phyloP scores from a whole-genome alignment of 2,797 vertebrate genomes.

The Sebastolobus altivelis region DNA sequence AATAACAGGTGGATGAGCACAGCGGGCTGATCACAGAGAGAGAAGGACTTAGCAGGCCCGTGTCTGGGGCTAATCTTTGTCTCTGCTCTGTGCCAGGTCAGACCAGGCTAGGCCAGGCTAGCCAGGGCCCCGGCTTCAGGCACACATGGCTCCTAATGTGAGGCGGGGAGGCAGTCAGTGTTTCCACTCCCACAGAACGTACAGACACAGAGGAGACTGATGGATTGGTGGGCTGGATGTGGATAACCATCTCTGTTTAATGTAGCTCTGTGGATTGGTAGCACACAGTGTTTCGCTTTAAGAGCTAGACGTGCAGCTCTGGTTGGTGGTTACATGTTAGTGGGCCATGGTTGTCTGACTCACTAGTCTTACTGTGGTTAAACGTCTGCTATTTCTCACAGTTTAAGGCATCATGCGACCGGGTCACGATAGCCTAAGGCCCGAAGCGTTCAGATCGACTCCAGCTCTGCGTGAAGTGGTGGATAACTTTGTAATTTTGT shows the following conservation, averaged over 20 bases:
- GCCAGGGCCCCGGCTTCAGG: slow-evolving; percentile 25
- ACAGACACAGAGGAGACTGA: slow-evolving; percentile 56
- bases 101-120: slow-evolving; percentile 41
- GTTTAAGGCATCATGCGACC: neutral
- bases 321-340: slow-evolving; percentile 23
- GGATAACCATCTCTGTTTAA: slow-evolving; percentile 55
- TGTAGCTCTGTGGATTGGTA: slow-evolving; percentile 29
- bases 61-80: slow-evolving; percentile 55
- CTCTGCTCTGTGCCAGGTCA: slow-evolving; percentile 49
- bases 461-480: neutral
- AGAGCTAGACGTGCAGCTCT: slow-evolving; percentile 17
- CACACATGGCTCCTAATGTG: slow-evolving; percentile 40
- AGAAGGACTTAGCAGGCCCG: slow-evolving; percentile 34
- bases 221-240: slow-evolving; percentile 56
- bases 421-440: neutral
- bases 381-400: slow-evolving; percentile 2
- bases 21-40: slow-evolving; percentile 57
- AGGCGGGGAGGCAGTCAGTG: slow-evolving; percentile 59
- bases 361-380: slow-evolving; percentile 2
- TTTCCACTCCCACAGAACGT: slow-evolving; percentile 66
- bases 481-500: neutral
- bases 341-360: neutral
- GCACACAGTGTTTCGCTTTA: slow-evolving; percentile 16
- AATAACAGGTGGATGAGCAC: slow-evolving; percentile 76
- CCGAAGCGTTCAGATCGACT: neutral